A percentile compares a stretch with the other conserved stretches of the same genome.
Conservation (phyloP, 2,113 vertebrate genomes). For the Tetrax tetrax region DNA sequence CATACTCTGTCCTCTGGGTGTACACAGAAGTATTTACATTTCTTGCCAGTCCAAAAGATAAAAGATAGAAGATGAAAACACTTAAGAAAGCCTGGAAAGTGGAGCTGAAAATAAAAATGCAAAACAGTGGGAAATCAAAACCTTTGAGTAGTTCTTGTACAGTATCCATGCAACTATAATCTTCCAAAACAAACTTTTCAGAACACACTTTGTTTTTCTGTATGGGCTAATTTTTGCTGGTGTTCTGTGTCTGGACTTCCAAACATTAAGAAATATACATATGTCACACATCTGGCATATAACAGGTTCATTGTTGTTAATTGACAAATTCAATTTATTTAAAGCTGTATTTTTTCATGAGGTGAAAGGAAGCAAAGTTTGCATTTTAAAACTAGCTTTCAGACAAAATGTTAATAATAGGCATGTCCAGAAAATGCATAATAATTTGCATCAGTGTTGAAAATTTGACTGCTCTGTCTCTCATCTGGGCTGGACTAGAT, state of each 20-base stretch:
- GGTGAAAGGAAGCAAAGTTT: not conserved
- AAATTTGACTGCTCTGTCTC: not conserved
- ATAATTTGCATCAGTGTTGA: not conserved
- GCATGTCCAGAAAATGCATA: not conserved
- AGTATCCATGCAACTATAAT: not conserved
- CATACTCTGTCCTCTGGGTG: fast-evolving
- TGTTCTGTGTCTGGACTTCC: not conserved
- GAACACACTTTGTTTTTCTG: not conserved
- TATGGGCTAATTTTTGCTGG: not conserved
- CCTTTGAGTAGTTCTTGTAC: not conserved
- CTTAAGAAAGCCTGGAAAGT: not conserved
- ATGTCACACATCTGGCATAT: not conserved
- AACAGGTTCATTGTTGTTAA: not conserved
- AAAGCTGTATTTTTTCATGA: not conserved
- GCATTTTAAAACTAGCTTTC: not conserved
- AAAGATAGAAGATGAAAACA: not conserved
- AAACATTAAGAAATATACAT: not conserved
- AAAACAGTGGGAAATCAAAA: not conserved
- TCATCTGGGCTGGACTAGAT: not conserved
- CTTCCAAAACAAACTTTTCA: not conserved
- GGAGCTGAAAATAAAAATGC: not conserved
- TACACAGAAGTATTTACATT: not conserved
- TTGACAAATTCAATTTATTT: not conserved
- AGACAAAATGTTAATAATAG: not conserved
- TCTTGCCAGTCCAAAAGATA: not conserved